Base-by-base conservation (phyloP, 2,888 invertebrate genomes). In the Machimus atricapillus region DNA sequence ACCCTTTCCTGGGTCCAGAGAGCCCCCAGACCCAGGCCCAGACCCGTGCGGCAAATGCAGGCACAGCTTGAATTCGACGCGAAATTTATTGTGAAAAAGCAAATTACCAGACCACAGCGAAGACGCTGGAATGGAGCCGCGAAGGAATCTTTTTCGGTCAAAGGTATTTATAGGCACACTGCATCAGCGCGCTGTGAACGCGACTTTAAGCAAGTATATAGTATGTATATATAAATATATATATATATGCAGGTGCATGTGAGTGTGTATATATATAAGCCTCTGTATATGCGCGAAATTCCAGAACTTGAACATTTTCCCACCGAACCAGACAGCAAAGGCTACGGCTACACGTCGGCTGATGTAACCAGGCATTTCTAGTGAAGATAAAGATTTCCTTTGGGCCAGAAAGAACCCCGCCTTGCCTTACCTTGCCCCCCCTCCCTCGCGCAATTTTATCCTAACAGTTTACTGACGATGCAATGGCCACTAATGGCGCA, bases 61-160 rank as follows among this genome's bases (percentile, higher is more conserved):
- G 31, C 79, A 79, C 79, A 79, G 79, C 79, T 46, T 79, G 79
- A 79, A 79, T 79, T 79, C 79, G 52, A 52, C 79, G 52, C 23
- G 79, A 79, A 79, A 79, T 79, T 79, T 79, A 79, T 79, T 79
- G 79, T 79, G 79, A 79, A 79, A 79, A 79, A 79, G 79, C 52
- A 79, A 79, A 79, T 79, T 79, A 79, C 79, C 79, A 79, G 79
- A 79, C 79, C 79, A 79, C 79, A 79, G 52, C 79, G 52, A 79
- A 79, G 79, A 46, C 27, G 46, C 40, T 79, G 79, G 46, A 79
- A 52, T 79, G 27, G 52, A 79, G 31, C 52, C 52, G 27, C 23
- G 12, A 31, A 79, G 27, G 79, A 79, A 46, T 79, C 79, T 79
- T 79, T 79, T 79, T 79, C 79, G 79, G 79, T 52, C 23, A 52